phyloP scores from a whole-genome alignment of 1,140 invertebrate species.

The Mactra quadrangularis region DNA sequence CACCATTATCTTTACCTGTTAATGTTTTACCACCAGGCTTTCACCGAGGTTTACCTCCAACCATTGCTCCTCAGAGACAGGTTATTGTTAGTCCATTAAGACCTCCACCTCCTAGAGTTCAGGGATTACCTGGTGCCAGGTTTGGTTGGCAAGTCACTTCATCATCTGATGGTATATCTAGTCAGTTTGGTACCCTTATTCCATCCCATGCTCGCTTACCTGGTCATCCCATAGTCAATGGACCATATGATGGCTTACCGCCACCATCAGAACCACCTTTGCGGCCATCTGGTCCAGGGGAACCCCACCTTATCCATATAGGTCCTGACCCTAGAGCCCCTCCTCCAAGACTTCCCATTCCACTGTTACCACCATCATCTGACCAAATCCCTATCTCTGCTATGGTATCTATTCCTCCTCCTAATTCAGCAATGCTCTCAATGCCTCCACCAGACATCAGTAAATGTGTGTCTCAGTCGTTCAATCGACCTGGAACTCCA shows the following conservation, averaged over 20 bases:
- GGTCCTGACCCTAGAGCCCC: conserved; percentile 37
- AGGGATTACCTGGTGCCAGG: conserved; percentile 24
- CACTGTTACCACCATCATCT: conserved; percentile 39
- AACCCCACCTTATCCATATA: conserved; percentile 37
- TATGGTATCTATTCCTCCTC: conserved; percentile 46
- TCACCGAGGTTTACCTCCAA: conserved; percentile 51
- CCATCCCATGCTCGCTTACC: not conserved
- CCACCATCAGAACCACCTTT: conserved; percentile 35
- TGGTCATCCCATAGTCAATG: conserved; percentile 34
- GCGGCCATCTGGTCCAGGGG: conserved; percentile 9
- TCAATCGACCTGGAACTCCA: conserved; percentile 13
- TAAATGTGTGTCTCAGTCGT: not conserved
- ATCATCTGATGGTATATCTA: conserved; percentile 21
- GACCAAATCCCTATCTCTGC: conserved; percentile 24
- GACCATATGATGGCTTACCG: conserved; percentile 51
- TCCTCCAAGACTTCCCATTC: conserved; percentile 46
- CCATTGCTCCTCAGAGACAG: conserved; percentile 44
- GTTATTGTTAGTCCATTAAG: conserved; percentile 36
- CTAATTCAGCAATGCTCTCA: conserved; percentile 27
- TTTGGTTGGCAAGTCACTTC: conserved; percentile 52
- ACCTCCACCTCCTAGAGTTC: conserved; percentile 33
- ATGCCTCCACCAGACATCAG: conserved; percentile 29
- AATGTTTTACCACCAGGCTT: conserved; percentile 54
- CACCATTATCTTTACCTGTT: conserved; percentile 10
- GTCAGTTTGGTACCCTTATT: conserved; percentile 27